These are phyloP conservation scores for Clusia tigrina DNA, from an alignment of 2,888 invertebrate species.

Conservation along the genomic window DNA sequence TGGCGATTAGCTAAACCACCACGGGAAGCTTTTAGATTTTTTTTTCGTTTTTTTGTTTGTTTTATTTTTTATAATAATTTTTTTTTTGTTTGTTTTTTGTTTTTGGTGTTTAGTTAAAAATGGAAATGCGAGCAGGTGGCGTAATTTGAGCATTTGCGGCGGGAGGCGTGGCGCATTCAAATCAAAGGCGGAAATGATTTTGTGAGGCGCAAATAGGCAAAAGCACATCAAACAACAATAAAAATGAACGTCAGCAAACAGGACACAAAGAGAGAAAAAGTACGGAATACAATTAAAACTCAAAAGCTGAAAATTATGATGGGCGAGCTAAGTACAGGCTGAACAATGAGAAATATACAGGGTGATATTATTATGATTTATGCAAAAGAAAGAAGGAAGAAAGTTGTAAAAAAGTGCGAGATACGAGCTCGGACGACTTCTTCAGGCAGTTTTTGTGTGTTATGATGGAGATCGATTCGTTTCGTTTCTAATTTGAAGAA, in stretches of 20 bases:
- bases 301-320: slow-evolving; percentile 16
- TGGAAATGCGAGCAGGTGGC: slow-evolving; percentile 8
- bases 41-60: too few species aligned
- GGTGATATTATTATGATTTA: not conserved
- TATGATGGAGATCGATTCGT: not conserved
- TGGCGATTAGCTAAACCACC: slow-evolving; percentile 79
- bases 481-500: too few species aligned
- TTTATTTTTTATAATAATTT: too few species aligned
- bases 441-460: not conserved
- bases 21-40: slow-evolving; percentile 71
- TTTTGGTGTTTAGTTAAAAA: too few species aligned
- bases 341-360: not conserved
- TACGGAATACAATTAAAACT: slow-evolving; percentile 23
- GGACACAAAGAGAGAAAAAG: slow-evolving; percentile 39
- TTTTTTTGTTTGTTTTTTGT: too few species aligned
- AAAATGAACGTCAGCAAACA: slow-evolving; percentile 38
- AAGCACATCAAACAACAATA: slow-evolving; percentile 35
- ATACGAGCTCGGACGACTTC: not conserved
- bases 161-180: slow-evolving; percentile 15
- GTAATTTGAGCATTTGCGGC: not conserved
- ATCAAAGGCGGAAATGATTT: not conserved
- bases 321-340: not conserved
- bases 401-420: not conserved
- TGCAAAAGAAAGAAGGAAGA: not conserved
- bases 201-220: slow-evolving; percentile 25